Conservation (phyloP, 2,888 invertebrate genomes). For the Eumerus sabulonum region DNA sequence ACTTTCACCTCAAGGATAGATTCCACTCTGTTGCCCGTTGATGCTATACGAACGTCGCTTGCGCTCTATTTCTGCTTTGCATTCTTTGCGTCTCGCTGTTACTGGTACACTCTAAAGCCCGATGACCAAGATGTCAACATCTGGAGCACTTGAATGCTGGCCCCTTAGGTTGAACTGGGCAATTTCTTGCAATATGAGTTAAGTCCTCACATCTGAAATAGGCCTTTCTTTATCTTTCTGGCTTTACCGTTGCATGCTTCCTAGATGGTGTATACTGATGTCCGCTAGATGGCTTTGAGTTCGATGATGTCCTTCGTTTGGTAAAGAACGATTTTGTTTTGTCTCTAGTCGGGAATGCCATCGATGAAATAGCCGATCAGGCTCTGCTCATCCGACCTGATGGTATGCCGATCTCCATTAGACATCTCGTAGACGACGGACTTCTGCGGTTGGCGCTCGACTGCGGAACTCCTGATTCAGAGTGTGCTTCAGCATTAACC, state of each 20-base stretch:
- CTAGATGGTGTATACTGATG: neutral
- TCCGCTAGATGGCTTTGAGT: slow-evolving; percentile 30
- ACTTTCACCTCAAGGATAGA: neutral
- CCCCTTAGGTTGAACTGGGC: neutral
- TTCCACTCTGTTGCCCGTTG: slow-evolving; percentile 12
- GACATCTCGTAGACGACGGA: neutral
- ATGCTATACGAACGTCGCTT: slow-evolving; percentile 7
- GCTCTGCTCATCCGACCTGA: slow-evolving; percentile 54
- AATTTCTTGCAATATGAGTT: slow-evolving; percentile 6
- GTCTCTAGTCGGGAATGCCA: slow-evolving; percentile 38
- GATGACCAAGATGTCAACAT: slow-evolving; percentile 19
- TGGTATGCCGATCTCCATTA: slow-evolving; percentile 46
- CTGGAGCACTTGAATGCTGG: slow-evolving; percentile 4
- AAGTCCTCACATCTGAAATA: slow-evolving; percentile 16
- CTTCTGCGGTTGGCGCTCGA: no score
- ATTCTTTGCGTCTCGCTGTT: neutral
- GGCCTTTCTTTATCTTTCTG: neutral
- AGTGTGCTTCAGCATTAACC: no score
- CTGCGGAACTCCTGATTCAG: no score
- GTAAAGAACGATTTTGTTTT: slow-evolving; percentile 43
- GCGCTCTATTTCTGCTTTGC: neutral
- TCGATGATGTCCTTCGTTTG: slow-evolving; percentile 27
- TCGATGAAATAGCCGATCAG: slow-evolving; percentile 54
- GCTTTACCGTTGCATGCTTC: neutral
- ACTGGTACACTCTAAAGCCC: slow-evolving; percentile 5